Evolutionary conservation across 2,797 vertebrate species (phyloP), one percentile per base, ranked within the genome.

Genomic region (Acanthurus lineatus): DNA sequence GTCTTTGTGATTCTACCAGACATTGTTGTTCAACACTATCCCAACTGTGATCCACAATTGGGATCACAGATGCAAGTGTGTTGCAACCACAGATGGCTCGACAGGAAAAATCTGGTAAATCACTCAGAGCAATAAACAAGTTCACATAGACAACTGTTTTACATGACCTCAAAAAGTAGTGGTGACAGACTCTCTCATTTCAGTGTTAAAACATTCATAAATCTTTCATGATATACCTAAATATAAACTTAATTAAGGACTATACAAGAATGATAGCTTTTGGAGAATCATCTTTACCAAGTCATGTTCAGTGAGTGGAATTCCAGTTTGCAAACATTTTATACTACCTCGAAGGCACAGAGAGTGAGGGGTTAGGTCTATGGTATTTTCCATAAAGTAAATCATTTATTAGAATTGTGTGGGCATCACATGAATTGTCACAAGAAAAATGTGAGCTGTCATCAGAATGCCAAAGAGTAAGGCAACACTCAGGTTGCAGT

Each of bases 21-120:
- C 35, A 32, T 49, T 40, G 47, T 69, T 57, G 45, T 67, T 74
- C 57, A 70, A 60, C 28, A 9, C 4, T 53, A 48, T 49, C 53
- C 68, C 45, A 73, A 67, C 62, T 62, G 22, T n/a, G 25, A 73
- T 75, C 72, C 66, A 81, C 76, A 78, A 83, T 77, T 62, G 67
- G 81, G 74, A 92, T 86, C 79, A 83, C 88, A 90, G 85, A 89
- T 88, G 87, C 60, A 73, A 59, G 58, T 53, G 57, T 48, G 59
- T 73, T 79, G 67, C 45, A 69, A 69, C 47, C 62, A 83, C 86
- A 85, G 80, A 90, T 86, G 88, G 63, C 71, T 75, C 49, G 42
- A 69, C 67, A 83, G 87, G 90, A 87, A 79, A 69, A 86, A 82
- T 84, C 90, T 92, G 88, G 78, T 44, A 61, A 86, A 88, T 85